These are phyloP conservation scores for Gasteruption jaculator DNA, from an alignment of 2,888 invertebrate species.

Conservation along the genomic window DNA sequence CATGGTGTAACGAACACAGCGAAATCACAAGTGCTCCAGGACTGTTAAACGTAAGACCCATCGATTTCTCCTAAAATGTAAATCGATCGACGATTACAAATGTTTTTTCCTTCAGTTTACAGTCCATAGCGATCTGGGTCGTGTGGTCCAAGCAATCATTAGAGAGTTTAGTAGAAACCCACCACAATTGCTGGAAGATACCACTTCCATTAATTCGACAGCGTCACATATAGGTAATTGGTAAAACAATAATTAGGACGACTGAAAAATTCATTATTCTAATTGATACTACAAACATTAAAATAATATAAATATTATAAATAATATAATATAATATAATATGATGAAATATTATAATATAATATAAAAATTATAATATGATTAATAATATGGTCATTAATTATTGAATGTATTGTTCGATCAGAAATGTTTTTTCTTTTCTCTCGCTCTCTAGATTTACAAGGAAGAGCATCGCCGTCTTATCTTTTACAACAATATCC, in stretches of 20 bases:
- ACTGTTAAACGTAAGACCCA: slow-evolving; percentile 61
- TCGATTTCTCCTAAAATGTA: neutral
- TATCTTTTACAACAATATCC: slow-evolving; percentile 40
- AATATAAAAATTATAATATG: slow-evolving; percentile 3
- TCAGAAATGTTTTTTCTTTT: slow-evolving; percentile 39
- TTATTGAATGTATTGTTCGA: too few relatives aligned
- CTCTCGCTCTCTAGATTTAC: slow-evolving; percentile 33
- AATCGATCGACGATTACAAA: neutral
- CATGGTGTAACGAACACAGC: slow-evolving; percentile 69
- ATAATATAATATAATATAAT: neutral
- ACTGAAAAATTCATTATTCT: neutral
- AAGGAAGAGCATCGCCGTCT: slow-evolving; percentile 43
- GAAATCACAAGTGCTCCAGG: slow-evolving; percentile 73
- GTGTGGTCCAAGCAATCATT: slow-evolving; percentile 76
- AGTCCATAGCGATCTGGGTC: slow-evolving; percentile 73
- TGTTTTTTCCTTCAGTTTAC: slow-evolving; percentile 56
- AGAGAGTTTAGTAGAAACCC: slow-evolving; percentile 71
- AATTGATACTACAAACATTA: neutral
- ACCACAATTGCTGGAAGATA: slow-evolving; percentile 52
- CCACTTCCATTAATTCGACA: slow-evolving; percentile 33
- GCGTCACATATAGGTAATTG: slow-evolving; percentile 41
- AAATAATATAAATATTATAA: neutral
- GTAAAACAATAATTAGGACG: neutral
- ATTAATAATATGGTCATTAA: neutral
- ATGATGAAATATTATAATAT: slow-evolving; percentile 4